A percentile compares a stretch with the other conserved stretches of the same genome.
phyloP scores from a whole-genome alignment of 2,113 vertebrate species.

The Eira barbara region DNA sequence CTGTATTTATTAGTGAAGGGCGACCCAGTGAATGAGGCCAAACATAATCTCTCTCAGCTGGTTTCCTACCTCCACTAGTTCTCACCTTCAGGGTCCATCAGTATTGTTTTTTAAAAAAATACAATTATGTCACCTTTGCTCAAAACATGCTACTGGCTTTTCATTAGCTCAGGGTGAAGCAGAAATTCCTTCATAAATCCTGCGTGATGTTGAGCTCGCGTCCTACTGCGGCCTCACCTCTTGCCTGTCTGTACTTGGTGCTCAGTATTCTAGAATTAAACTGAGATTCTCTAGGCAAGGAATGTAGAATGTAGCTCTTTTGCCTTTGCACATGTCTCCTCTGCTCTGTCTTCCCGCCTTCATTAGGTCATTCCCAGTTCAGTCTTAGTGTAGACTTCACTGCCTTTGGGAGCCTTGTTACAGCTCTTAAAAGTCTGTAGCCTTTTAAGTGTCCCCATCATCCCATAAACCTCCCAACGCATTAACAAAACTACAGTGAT shows the following conservation, averaged over 20 bases:
- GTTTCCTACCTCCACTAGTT: background rate
- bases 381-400: background rate
- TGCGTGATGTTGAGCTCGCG: fast-evolving
- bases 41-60: too few relatives aligned
- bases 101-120: background rate
- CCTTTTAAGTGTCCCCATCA: background rate
- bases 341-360: background rate
- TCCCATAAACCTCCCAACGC: background rate
- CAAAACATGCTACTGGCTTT: background rate
- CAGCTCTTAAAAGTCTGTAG: background rate
- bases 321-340: background rate
- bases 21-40: background rate
- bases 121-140: background rate
- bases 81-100: background rate
- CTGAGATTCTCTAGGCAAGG: background rate
- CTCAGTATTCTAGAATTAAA: background rate
- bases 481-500: background rate
- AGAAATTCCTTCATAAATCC: background rate
- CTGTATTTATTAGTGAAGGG: background rate
- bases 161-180: background rate
- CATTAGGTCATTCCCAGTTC: background rate
- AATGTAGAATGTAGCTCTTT: background rate
- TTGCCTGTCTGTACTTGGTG: background rate
- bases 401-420: background rate
- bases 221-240: background rate